Evolutionary conservation across 2,888 invertebrate species (phyloP), one percentile per base, ranked within the genome.

Genomic region (Amiota communis): DNA sequence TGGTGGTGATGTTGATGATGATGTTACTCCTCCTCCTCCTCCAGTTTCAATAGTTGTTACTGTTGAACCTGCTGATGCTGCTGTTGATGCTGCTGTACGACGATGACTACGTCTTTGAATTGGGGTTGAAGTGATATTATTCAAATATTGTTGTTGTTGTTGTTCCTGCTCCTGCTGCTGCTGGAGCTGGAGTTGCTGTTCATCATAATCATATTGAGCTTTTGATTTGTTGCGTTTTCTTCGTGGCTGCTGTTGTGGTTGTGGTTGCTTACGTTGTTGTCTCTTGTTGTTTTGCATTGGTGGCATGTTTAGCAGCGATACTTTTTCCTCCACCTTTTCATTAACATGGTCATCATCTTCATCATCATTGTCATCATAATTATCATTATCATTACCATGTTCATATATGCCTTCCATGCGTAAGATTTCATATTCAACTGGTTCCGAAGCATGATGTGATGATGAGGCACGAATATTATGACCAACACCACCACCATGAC

Each of bases 381-480:
- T 78, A 0, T 85, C 84, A 64, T 83, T 82, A 63, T 88, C 89
- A 51, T 81, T 81, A 15, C 88, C 89, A 77, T 89, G 86, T 76
- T 90, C 90, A 0, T 88, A 88, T 64, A 95, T 93, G 46, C 96
- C 96, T 88, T 96, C 96, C 81, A 95, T 92, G 76, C 95, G 92
- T 85, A 96, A 90, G 72, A 96, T 95, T 90, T 96, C 96, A 88
- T 96, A 96, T 86, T 96, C 96, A n/a, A 89, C 86, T 0, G 95
- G 94, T 82, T 93, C 85, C 10, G 77, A 78, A 36, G 36, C 2
- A 36, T 36, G 36, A 48, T 77, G 76, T 36, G 76, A 74, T 9
- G 79, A 79, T 13, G 80, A 79, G 4, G 70, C 75, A 46, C 79
- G 78, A 72, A 77, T 77, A 49, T 92, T 93, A 17, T 51, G 15